Evolutionary conservation across 2,888 invertebrate genomes (phyloP).

Genomic region (Alsophila aescularia): DNA sequence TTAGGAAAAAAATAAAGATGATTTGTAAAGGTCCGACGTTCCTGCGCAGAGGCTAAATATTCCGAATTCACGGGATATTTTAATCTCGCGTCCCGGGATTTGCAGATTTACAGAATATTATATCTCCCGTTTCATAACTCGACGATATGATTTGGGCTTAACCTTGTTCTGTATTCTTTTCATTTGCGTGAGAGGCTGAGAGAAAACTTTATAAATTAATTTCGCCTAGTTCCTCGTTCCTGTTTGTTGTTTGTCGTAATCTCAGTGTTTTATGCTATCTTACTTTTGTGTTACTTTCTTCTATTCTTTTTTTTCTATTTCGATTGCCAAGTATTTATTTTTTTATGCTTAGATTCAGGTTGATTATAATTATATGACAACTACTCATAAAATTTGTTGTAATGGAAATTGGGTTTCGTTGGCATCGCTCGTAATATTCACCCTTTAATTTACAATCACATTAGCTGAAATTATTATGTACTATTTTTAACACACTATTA

Average conservation of each 20-base stretch:
- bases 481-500: too few species aligned
- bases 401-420: too few species aligned
- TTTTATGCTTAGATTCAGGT: too few species aligned
- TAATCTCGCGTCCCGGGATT: conserved; percentile 21
- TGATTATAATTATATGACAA: too few species aligned
- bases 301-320: not conserved
- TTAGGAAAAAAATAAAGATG: conserved; percentile 16
- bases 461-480: too few species aligned
- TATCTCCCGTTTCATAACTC: conserved; percentile 25
- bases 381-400: too few species aligned
- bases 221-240: not conserved
- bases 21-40: conserved; percentile 16
- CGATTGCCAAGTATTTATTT: too few species aligned
- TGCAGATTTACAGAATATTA: conserved; percentile 25
- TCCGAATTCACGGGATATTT: conserved; percentile 13
- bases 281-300: not conserved
- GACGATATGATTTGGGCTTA: conserved; percentile 20
- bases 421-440: too few species aligned
- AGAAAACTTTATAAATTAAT: conserved; percentile 16
- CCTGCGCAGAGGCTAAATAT: conserved; percentile 7
- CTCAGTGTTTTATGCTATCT: not conserved
- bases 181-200: conserved; percentile 13
- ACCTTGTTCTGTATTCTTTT: conserved; percentile 21
- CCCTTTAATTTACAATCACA: too few species aligned
- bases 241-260: not conserved